Percentiles rank a stretch among this genome's conserved stretches.
Evolutionary conservation across 2,113 vertebrate genomes (phyloP).

Genomic region (Gymnarchus niloticus): DNA sequence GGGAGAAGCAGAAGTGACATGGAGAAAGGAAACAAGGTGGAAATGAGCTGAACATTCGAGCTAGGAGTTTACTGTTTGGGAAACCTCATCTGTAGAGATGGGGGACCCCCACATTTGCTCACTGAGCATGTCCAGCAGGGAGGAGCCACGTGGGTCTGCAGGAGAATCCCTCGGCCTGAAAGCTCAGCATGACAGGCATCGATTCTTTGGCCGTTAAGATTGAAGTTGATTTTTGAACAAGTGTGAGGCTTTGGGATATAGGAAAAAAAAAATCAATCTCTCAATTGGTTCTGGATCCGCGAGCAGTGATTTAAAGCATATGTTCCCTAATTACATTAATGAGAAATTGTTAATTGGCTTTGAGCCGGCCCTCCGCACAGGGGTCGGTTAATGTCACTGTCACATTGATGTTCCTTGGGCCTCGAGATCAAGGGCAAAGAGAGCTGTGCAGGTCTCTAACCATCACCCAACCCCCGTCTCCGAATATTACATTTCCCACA

Average conservation of each 20-base stretch:
- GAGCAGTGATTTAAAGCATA: conserved; percentile 76
- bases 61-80: neutral
- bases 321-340: conserved; percentile 79
- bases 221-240: conserved; percentile 35
- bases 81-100: neutral
- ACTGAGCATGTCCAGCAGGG: neutral
- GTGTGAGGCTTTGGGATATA: conserved; percentile 44
- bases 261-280: conserved; percentile 55
- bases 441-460: conserved; percentile 26
- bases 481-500: conserved; percentile 41
- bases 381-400: conserved; percentile 67
- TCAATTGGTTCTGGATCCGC: conserved; percentile 61
- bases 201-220: conserved; percentile 34
- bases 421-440: conserved; percentile 54
- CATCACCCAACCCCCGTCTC: conserved; percentile 7
- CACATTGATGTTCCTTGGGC: conserved; percentile 56
- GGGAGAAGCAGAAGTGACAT: neutral
- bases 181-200: conserved; percentile 24
- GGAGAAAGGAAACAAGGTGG: too few relatives aligned
- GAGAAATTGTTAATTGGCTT: conserved; percentile 71
- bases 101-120: neutral
- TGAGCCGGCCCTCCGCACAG: conserved; percentile 49
- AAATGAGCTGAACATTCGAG: conserved; percentile 14
- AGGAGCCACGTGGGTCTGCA: neutral
- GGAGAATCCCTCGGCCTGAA: neutral